Percentiles rank a stretch among this genome's conserved stretches.
Conservation (phyloP, 2,888 invertebrate genomes). For the Phalera bucephala region DNA sequence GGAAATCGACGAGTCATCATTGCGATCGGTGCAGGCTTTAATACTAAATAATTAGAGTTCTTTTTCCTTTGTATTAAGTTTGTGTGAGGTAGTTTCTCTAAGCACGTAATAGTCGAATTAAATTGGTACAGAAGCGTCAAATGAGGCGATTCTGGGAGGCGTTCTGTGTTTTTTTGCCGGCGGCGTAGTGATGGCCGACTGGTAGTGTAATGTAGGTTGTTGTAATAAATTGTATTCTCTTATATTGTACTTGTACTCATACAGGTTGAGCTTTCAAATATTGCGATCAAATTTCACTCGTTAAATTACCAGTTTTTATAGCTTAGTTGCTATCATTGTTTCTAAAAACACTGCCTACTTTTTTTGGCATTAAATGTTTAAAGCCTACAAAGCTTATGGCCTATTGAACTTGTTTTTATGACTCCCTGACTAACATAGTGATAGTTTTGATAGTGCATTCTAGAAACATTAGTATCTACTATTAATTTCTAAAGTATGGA, state of each 20-base stretch:
- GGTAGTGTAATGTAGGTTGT: neutral
- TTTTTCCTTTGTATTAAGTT: constrained; percentile 3
- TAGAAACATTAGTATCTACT: too few species aligned
- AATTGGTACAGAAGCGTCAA: constrained; percentile 56
- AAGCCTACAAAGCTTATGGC: too few species aligned
- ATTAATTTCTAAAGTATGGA: too few species aligned
- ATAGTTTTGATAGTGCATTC: too few species aligned
- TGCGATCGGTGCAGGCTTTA: constrained; percentile 4
- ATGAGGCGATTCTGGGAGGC: constrained; percentile 50
- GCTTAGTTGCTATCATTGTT: too few species aligned
- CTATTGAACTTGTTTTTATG: too few species aligned
- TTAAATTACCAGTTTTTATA: too few species aligned
- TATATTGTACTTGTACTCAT: neutral
- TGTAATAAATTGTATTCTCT: neutral
- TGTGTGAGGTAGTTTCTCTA: constrained; percentile 16
- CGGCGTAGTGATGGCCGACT: neutral
- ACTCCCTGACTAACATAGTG: too few species aligned
- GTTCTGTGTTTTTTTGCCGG: constrained; percentile 19
- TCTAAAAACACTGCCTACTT: too few species aligned
- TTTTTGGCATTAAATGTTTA: too few species aligned
- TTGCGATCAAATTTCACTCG: neutral
- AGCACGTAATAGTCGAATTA: constrained; percentile 57
- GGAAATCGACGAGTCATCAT: neutral
- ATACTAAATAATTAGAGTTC: neutral
- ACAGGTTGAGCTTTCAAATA: neutral